Evolutionary conservation across 2,888 invertebrate genomes (phyloP).

Genomic region (Drosophila melanosoma): DNA sequence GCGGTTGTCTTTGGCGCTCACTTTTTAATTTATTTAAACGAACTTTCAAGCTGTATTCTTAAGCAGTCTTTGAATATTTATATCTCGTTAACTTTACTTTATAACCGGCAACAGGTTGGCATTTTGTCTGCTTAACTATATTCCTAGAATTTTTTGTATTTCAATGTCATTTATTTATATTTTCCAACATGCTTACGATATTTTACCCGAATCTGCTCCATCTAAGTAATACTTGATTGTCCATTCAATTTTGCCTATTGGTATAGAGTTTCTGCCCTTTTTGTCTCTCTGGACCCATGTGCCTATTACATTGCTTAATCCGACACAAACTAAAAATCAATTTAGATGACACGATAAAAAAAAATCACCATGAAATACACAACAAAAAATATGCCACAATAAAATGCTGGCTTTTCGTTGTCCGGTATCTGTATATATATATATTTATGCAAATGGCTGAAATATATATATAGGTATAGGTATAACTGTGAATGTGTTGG

Average conservation of each 20-base stretch:
- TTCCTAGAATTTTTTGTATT: background rate
- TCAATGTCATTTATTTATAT: background rate
- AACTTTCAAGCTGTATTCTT: conserved; percentile 27
- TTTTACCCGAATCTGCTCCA: background rate
- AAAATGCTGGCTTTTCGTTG: conserved; percentile 67
- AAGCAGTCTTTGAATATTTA: conserved; percentile 25
- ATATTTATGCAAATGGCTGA: conserved; percentile 46
- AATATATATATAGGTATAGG: conserved; percentile 24
- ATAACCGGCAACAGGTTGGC: conserved; percentile 27
- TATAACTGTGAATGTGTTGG: conserved; percentile 15
- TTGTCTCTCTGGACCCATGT: background rate
- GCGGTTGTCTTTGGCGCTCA: conserved; percentile 41
- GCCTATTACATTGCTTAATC: conserved; percentile 19
- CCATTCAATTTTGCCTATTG: background rate
- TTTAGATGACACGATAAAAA: conserved; percentile 35
- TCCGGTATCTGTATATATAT: conserved; percentile 45
- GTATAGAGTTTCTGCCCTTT: conserved; percentile 6
- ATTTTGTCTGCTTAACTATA: background rate
- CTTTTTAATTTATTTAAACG: conserved; percentile 61
- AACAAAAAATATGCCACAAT: conserved; percentile 64
- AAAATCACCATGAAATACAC: conserved; percentile 52
- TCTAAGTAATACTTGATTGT: background rate
- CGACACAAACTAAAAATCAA: conserved; percentile 49
- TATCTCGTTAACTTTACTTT: conserved; percentile 1
- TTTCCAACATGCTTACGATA: background rate